Percentiles rank a stretch among this genome's conserved stretches.
Evolutionary conservation across 2,113 vertebrate genomes (phyloP).

Genomic region (Meles meles): DNA sequence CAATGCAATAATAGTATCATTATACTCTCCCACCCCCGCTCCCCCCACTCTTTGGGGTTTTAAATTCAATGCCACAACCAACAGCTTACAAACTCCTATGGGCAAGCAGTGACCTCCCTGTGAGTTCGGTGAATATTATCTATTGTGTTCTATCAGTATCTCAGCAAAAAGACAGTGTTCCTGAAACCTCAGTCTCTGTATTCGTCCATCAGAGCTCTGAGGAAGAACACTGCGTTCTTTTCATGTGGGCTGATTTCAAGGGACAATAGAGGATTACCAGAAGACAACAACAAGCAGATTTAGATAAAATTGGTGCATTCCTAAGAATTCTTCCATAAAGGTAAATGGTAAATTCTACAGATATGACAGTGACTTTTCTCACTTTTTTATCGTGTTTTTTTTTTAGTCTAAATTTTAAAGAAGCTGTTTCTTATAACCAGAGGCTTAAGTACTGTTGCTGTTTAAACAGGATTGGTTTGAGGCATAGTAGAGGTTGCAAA

Average conservation of each 20-base stretch:
- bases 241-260: background rate
- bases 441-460: background rate
- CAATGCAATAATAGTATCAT: background rate
- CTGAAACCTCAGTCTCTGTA: background rate
- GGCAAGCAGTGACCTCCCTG: background rate
- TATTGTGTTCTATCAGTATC: background rate
- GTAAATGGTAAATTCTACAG: conserved; percentile 8
- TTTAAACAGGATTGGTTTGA: background rate
- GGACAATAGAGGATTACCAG: background rate
- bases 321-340: background rate
- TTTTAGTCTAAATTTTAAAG: background rate
- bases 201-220: background rate
- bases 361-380: background rate
- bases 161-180: conserved; percentile 28
- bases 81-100: background rate
- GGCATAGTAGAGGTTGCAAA: background rate
- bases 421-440: background rate
- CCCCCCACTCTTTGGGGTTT: background rate
- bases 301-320: background rate
- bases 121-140: background rate
- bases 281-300: background rate
- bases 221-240: conserved; percentile 38
- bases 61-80: background rate
- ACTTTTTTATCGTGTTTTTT: background rate
- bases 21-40: background rate